Conservation (phyloP, 2,888 invertebrate species). For the Acleris holmiana region DNA sequence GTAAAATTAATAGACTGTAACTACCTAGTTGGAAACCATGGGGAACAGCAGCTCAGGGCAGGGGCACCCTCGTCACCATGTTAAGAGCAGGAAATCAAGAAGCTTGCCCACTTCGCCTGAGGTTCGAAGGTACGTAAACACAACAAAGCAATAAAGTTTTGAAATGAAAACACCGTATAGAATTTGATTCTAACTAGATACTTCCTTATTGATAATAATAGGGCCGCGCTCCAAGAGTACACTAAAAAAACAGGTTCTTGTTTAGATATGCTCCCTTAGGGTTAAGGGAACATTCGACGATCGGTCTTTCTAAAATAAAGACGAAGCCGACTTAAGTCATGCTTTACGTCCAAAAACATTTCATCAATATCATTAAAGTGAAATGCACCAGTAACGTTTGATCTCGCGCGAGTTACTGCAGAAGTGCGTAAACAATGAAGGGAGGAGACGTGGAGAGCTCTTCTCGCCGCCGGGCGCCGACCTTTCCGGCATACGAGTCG, state of each 20-base stretch:
- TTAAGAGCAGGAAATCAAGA: slow-evolving; percentile 85
- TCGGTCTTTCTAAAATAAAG: slow-evolving; percentile 44
- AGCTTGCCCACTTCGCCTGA: slow-evolving; percentile 92
- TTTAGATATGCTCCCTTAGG: neutral
- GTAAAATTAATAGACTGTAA: slow-evolving; percentile 41
- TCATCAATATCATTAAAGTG: slow-evolving; percentile 67
- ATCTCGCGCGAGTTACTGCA: slow-evolving; percentile 53
- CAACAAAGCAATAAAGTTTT: neutral
- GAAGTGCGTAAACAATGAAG: slow-evolving; percentile 52
- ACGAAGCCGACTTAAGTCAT: slow-evolving; percentile 45
- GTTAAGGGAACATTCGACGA: slow-evolving; percentile 26
- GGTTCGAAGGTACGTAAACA: slow-evolving; percentile 86
- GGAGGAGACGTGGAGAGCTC: slow-evolving; percentile 38
- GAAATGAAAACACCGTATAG: neutral
- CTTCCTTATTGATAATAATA: too few species aligned
- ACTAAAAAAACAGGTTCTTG: too few species aligned
- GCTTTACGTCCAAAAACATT: slow-evolving; percentile 49
- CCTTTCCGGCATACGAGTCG: slow-evolving; percentile 26
- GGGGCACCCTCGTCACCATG: slow-evolving; percentile 68
- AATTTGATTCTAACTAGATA: too few species aligned
- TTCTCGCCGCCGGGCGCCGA: slow-evolving; percentile 23
- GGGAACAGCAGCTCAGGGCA: slow-evolving; percentile 77
- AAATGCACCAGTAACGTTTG: slow-evolving; percentile 59
- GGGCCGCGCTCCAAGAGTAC: too few species aligned
- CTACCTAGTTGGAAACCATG: slow-evolving; percentile 53